These are phyloP conservation scores for Ostrea edulis DNA, from an alignment of 1,140 invertebrate genomes.

Conservation along the genomic window DNA sequence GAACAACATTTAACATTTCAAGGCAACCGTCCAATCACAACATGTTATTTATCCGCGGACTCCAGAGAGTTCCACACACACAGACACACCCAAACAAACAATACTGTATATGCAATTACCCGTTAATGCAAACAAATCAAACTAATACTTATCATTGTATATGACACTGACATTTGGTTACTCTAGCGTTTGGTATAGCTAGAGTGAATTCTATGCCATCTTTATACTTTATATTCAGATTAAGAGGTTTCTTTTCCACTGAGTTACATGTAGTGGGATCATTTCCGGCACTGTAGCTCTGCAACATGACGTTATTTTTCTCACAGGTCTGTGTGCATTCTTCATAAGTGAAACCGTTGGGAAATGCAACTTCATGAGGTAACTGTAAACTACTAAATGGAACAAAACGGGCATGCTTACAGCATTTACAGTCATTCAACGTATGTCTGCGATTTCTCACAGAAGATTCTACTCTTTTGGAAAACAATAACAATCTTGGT, in stretches of 20 bases:
- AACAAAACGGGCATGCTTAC: neutral
- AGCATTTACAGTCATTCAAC: neutral
- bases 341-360: neutral
- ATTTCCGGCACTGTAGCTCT: neutral
- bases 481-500: neutral
- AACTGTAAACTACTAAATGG: conserved; percentile 3
- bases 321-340: neutral
- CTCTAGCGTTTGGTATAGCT: neutral
- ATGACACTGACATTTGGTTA: conserved; percentile 4
- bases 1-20: neutral
- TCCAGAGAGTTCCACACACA: neutral
- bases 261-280: neutral
- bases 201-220: conserved; percentile 17
- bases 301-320: neutral
- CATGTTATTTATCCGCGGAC: neutral
- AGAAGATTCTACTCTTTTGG: neutral
- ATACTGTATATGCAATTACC: conserved; percentile 10
- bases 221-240: neutral
- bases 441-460: neutral
- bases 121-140: conserved; percentile 4
- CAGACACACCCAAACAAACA: neutral
- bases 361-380: conserved; percentile 1
- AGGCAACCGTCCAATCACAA: neutral
- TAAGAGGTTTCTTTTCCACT: neutral
- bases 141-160: conserved; percentile 21